Percentiles rank a stretch among this genome's conserved stretches.
These are phyloP conservation scores for Drosophila nr. fundita DNA, from an alignment of 2,888 invertebrate genomes.

Conservation along the genomic window DNA sequence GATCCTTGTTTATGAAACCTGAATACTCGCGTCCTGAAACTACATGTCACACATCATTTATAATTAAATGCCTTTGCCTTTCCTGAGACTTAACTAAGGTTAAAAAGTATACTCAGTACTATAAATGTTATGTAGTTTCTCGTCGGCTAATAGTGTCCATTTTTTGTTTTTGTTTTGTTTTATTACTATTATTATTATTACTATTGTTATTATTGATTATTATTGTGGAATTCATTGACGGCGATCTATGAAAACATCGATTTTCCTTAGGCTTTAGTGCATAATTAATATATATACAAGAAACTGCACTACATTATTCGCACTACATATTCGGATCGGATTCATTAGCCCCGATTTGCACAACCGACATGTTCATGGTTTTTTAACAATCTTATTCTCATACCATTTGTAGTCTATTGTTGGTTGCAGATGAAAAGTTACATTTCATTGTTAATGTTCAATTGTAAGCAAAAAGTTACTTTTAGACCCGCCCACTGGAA, in stretches of 20 bases:
- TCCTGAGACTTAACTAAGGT: neutral
- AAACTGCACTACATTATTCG: neutral
- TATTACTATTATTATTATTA: neutral
- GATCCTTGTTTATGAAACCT: neutral
- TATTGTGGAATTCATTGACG: neutral
- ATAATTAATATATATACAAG: neutral
- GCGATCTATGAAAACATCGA: neutral
- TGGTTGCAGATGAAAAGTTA: too few relatives aligned
- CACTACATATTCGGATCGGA: neutral
- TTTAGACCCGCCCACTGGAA: neutral
- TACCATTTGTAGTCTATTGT: neutral
- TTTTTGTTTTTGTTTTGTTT: neutral
- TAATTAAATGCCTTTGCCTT: neutral
- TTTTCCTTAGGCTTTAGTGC: neutral
- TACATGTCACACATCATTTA: slow-evolving; percentile 3
- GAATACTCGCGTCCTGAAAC: neutral
- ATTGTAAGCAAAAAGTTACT: neutral
- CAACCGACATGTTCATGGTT: neutral
- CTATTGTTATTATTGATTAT: neutral
- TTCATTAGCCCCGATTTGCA: neutral
- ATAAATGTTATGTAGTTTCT: neutral
- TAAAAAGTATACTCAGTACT: neutral
- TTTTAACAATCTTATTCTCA: neutral
- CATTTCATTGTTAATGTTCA: neutral
- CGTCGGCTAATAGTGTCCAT: neutral